Base-by-base conservation (phyloP, 2,797 vertebrate genomes). In the Diplodus puntazzo region DNA sequence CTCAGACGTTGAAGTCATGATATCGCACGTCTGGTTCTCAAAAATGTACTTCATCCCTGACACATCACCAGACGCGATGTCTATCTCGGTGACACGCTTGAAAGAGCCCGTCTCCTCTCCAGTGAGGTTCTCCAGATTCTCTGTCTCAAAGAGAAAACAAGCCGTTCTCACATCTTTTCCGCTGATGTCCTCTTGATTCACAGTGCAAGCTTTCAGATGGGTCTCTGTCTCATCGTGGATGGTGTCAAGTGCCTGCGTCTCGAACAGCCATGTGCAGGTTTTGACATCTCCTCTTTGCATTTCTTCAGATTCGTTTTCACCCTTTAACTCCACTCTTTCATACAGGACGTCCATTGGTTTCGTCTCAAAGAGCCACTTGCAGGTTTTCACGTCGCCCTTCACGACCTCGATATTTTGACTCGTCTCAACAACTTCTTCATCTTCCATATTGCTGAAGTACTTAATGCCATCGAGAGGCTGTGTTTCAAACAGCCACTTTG, bases 401-500 rank as follows among this genome's bases (percentile, higher is more conserved):
- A 97, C 78, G 64, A 95, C 85, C 18, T 98, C 96, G 30, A 64
- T 55, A 59, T 60, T 89, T 69, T 92, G 77, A 59, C 80, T 92
- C 58, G 74, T 77, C 18, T 1, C 81, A 66, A 89, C 81, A 58
- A 43, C 88, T 88, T 97, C 96, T 77, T 95, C 95, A 81, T 97
- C 96, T 83, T 97, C 97, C 27, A 92, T 85, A 52, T 96, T 95
- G 68, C 94, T 97, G 76, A 97, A 96, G 87, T 96, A 96, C 89
- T 97, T 98, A 68, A 99, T 98, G 16, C 95, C 95, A 88, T 99
- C 97, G 61, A 99, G 95, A 82, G 97, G 96, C 81, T 98, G 97
- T 3, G 97, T 99, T 95, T 99, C 97, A 95, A 99, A 99, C 66
- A 99, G 90, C 97, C 97, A 98, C 87, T 97, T 98, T 57, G 97